Conservation (phyloP, 2,113 vertebrate species). For the Lycaon pictus region DNA sequence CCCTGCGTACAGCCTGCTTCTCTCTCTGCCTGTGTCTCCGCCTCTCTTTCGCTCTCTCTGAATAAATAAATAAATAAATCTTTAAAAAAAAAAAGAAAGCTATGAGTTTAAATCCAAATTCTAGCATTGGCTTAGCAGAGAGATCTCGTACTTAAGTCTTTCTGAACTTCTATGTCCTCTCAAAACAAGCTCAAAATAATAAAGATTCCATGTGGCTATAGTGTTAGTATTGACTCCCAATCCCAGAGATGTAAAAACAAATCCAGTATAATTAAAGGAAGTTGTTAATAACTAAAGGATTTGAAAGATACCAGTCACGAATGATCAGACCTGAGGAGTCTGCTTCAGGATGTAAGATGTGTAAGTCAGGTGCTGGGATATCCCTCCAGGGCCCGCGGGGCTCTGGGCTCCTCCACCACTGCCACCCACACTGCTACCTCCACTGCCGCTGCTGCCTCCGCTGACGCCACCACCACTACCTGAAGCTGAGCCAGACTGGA, state of each 20-base stretch:
- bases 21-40: no score
- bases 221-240: background rate
- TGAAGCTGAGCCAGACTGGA: conserved; percentile 90
- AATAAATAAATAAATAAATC: no score
- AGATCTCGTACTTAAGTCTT: background rate
- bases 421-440: background rate
- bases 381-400: conserved; percentile 87
- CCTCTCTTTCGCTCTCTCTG: no score
- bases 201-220: background rate
- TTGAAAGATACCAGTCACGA: background rate
- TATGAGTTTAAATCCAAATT: conserved; percentile 21
- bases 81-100: no score
- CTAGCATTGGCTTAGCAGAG: background rate
- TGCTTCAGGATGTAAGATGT: conserved; percentile 99
- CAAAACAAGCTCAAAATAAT: background rate
- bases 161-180: background rate
- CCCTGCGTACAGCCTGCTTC: no score
- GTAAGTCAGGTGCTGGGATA: conserved; percentile 96
- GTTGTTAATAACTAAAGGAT: background rate
- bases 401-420: conserved; percentile 86
- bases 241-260: background rate
- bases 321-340: conserved; percentile 91
- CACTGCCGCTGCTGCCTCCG: background rate
- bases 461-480: background rate
- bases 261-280: background rate